A percentile compares a stretch with the other conserved stretches of the same genome.
Conservation (phyloP, 2,797 vertebrate species). For the Aldrovandia affinis region DNA sequence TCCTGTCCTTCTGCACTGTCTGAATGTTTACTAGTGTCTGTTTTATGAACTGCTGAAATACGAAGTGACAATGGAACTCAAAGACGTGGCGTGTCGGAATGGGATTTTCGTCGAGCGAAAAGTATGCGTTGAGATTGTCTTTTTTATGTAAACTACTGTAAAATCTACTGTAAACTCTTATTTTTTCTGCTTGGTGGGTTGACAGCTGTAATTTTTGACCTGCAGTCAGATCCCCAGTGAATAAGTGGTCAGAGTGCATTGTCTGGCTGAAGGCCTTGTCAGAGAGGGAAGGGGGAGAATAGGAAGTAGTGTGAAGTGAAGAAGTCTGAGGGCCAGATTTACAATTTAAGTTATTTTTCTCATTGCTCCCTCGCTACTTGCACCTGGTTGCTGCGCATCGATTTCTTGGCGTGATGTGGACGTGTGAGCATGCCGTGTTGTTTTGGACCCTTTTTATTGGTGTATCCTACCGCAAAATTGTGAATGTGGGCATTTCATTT, state of each 20-base stretch:
- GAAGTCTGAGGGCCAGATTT: not conserved
- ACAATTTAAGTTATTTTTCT: no score
- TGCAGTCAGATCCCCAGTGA: slow-evolving; percentile 1
- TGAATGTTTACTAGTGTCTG: slow-evolving; percentile 21
- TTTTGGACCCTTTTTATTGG: no score
- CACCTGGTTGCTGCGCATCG: no score
- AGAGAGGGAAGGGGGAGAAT: not conserved
- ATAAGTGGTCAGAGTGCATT: not conserved
- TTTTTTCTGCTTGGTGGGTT: not conserved
- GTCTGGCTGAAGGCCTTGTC: not conserved
- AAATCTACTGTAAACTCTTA: slow-evolving; percentile 1
- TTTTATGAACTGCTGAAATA: slow-evolving; percentile 28
- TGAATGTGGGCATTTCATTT: no score
- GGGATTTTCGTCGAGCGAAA: slow-evolving; percentile 23
- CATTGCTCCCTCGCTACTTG: no score
- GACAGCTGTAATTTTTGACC: slow-evolving; percentile 31
- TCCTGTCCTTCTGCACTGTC: slow-evolving; percentile 15
- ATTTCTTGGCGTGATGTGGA: no score
- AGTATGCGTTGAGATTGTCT: slow-evolving; percentile 6
- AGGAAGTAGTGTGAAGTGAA: slow-evolving; percentile 5
- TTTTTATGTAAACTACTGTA: slow-evolving; percentile 19
- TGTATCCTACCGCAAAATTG: no score
- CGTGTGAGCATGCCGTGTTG: no score
- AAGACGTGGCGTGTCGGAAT: slow-evolving; percentile 11
- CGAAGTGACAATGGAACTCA: slow-evolving; percentile 8